Percentiles rank a stretch among this genome's conserved stretches.
Conservation (phyloP, 2,797 vertebrate genomes). For the Cacajao melanocephalus region DNA sequence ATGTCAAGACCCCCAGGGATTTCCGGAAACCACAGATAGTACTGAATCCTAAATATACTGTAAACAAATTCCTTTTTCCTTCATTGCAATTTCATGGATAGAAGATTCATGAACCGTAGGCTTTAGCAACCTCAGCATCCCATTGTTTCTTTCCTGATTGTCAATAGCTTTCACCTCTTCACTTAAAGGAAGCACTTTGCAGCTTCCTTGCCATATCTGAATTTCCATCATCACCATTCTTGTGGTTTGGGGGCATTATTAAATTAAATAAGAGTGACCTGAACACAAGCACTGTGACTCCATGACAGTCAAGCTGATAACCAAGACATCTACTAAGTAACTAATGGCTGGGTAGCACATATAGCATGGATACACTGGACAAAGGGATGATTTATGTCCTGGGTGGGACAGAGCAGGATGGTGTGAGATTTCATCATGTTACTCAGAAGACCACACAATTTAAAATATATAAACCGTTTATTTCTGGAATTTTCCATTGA, state of each 20-base stretch:
- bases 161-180: background rate
- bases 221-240: background rate
- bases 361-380: background rate
- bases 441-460: background rate
- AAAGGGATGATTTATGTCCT: background rate
- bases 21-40: background rate
- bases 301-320: background rate
- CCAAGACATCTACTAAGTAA: background rate
- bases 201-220: background rate
- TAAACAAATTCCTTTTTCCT: background rate
- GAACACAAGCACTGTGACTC: background rate
- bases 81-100: background rate
- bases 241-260: background rate
- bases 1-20: background rate
- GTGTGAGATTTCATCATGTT: background rate
- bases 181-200: background rate
- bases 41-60: background rate
- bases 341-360: background rate
- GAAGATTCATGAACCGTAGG: background rate
- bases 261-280: background rate
- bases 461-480: background rate
- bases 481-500: background rate
- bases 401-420: background rate
- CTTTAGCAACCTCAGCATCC: background rate
- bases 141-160: background rate